These are phyloP conservation scores for Pseudolaguvia tuberculata DNA, from an alignment of 2,113 vertebrate genomes.

Conservation along the genomic window DNA sequence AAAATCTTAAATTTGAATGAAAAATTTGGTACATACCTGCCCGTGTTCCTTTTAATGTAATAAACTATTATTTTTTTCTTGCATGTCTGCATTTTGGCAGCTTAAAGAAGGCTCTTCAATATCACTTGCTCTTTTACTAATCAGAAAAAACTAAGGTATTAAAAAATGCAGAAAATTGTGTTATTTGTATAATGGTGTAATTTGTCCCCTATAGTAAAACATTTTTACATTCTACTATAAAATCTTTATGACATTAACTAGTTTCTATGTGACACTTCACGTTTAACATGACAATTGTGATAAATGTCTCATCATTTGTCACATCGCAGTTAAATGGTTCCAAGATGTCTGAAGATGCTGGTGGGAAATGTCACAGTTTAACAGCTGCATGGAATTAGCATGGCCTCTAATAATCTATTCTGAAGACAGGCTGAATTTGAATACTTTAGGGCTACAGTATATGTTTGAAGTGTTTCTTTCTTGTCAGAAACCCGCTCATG, in stretches of 20 bases:
- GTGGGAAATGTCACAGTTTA: background rate
- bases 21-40: background rate
- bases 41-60: background rate
- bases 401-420: background rate
- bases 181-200: background rate
- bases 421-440: slow-evolving; percentile 2
- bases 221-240: background rate
- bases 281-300: background rate
- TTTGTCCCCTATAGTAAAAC: background rate
- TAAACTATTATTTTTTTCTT: background rate
- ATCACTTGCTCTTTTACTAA: background rate
- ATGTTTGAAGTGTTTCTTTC: background rate
- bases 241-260: background rate
- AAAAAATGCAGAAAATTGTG: background rate
- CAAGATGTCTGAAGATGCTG: slow-evolving; percentile 4
- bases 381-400: background rate
- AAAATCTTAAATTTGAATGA: background rate
- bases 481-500: background rate
- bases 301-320: background rate
- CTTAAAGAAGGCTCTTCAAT: background rate
- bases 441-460: background rate
- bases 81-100: background rate
- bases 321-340: background rate
- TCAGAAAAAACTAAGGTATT: background rate
- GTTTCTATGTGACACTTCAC: background rate